These are phyloP conservation scores for Fissipunctia ypsillon DNA, from an alignment of 2,888 invertebrate species.

Conservation along the genomic window DNA sequence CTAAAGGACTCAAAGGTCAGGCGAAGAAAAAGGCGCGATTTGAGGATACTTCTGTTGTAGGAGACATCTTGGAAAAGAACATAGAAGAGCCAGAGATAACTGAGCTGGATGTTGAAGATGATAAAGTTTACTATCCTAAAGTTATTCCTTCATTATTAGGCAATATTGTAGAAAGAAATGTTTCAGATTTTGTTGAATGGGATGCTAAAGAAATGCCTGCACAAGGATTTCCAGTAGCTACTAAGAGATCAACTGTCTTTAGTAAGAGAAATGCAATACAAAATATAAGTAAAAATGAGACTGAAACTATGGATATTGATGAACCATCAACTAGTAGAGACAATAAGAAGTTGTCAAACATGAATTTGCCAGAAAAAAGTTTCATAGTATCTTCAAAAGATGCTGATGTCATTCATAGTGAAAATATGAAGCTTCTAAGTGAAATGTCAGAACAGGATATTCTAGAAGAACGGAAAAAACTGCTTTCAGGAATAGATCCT, in stretches of 20 bases:
- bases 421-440: slow-evolving; percentile 92
- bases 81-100: slow-evolving; percentile 47
- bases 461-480: slow-evolving; percentile 92
- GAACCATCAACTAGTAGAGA: slow-evolving; percentile 55
- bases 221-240: slow-evolving; percentile 89
- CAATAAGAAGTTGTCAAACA: slow-evolving; percentile 40
- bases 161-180: slow-evolving; percentile 90
- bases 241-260: slow-evolving; percentile 78
- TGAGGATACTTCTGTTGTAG: slow-evolving; percentile 72
- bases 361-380: slow-evolving; percentile 82
- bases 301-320: slow-evolving; percentile 78
- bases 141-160: slow-evolving; percentile 87
- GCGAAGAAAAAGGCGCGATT: slow-evolving; percentile 84
- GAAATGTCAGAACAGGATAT: slow-evolving; percentile 94
- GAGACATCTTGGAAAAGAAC: slow-evolving; percentile 83
- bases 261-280: slow-evolving; percentile 71
- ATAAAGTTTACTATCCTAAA: slow-evolving; percentile 86
- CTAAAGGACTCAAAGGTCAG: slow-evolving; percentile 80
- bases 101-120: slow-evolving; percentile 74
- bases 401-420: slow-evolving; percentile 92
- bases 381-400: slow-evolving; percentile 87
- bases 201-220: slow-evolving; percentile 77
- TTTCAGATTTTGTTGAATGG: slow-evolving; percentile 66
- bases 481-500: slow-evolving; percentile 92
- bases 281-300: slow-evolving; percentile 35